Conservation (phyloP, 2,113 vertebrate species). For the Nesoenas mayeri region DNA sequence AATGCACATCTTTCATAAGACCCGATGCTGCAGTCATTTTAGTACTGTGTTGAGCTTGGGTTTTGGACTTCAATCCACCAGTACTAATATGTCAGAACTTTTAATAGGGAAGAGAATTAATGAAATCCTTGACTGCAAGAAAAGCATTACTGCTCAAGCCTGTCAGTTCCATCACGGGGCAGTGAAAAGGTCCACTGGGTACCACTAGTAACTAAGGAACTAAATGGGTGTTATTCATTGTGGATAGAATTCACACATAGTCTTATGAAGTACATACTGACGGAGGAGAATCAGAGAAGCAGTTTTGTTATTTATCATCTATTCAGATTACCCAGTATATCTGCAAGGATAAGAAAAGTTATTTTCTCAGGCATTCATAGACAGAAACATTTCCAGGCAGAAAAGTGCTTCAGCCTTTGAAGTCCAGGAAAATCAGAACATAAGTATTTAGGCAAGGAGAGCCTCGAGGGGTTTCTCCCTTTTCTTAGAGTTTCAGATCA, state of each 20-base stretch:
- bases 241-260: neutral
- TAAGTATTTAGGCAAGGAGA: neutral
- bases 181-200: neutral
- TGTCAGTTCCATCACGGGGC: neutral
- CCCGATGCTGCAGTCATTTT: neutral
- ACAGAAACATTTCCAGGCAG: neutral
- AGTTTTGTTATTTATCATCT: neutral
- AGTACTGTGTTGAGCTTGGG: neutral
- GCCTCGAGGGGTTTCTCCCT: neutral
- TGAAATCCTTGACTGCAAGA: accelerated
- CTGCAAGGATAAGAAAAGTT: neutral
- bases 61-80: neutral
- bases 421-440: neutral
- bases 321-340: neutral
- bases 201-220: neutral
- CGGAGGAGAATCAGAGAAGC: neutral
- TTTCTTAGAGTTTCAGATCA: neutral
- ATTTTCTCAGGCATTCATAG: neutral
- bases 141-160: neutral
- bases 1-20: neutral
- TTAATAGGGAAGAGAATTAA: neutral
- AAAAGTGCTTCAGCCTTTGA: neutral
- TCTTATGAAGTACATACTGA: neutral
- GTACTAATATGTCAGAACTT: neutral
- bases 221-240: neutral